phyloP scores from a whole-genome alignment of 1,140 invertebrate genomes.

The Orius laevigatus region DNA sequence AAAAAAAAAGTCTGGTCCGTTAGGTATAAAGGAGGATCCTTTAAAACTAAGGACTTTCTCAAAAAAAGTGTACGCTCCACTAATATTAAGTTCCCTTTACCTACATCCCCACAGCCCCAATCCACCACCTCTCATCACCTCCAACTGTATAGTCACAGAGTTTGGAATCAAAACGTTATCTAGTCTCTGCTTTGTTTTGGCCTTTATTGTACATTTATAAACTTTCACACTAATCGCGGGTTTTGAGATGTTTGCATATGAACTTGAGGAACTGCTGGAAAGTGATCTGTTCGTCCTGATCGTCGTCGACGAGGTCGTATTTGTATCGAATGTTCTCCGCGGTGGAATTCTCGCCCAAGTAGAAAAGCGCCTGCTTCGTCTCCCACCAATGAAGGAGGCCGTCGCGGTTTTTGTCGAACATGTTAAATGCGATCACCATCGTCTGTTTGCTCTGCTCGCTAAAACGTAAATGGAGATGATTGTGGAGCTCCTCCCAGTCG shows the following conservation, averaged over 20 bases:
- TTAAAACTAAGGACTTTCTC: too few species aligned
- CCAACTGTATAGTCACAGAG: too few species aligned
- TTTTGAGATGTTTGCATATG: not conserved
- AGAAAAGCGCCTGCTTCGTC: constrained; percentile 8
- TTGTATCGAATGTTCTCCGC: not conserved
- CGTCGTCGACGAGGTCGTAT: constrained; percentile 2
- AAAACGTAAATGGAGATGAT: constrained; percentile 4
- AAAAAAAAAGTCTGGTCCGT: too few species aligned
- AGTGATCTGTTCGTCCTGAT: constrained; percentile 5
- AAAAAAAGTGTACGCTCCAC: too few species aligned
- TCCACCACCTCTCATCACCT: too few species aligned
- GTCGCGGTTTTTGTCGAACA: constrained; percentile 13
- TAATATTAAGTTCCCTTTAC: too few species aligned
- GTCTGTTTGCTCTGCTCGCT: not conserved
- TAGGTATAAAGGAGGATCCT: too few species aligned
- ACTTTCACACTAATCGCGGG: too few species aligned
- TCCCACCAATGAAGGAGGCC: constrained; percentile 7
- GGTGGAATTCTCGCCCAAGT: not conserved
- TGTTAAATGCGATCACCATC: constrained; percentile 3
- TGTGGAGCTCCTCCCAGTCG: not conserved
- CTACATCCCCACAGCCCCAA: too few species aligned
- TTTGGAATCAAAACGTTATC: too few species aligned
- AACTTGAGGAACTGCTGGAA: constrained; percentile 8
- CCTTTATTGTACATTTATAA: too few species aligned
- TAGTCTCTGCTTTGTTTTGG: too few species aligned